Percentiles rank a stretch among this genome's conserved stretches.
These are phyloP conservation scores for Microcebus murinus DNA, from an alignment of 2,113 vertebrate genomes.

Conservation along the genomic window DNA sequence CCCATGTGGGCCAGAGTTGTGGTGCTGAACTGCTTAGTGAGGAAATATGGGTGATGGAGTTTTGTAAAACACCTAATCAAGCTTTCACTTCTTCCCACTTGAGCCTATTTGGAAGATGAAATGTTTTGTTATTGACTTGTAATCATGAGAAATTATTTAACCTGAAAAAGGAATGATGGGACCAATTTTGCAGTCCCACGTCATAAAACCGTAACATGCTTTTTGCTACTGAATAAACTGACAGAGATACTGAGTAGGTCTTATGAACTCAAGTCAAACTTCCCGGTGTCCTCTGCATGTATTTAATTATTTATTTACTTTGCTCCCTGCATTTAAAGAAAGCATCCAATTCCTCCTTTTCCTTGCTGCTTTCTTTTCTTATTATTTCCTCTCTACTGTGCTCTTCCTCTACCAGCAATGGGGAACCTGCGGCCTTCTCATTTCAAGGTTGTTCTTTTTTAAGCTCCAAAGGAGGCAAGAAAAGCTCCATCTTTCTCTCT, in stretches of 20 bases:
- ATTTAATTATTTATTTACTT: background rate
- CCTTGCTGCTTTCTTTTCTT: background rate
- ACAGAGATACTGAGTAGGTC: background rate
- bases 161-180: background rate
- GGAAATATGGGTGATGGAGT: background rate
- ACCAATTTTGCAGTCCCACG: background rate
- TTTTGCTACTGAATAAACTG: background rate
- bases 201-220: background rate
- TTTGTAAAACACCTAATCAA: background rate
- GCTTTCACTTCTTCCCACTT: background rate
- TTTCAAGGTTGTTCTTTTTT: too few species aligned
- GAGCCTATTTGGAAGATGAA: background rate
- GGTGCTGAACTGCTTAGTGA: background rate
- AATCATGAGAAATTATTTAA: background rate
- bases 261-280: background rate
- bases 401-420: background rate
- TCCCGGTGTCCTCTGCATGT: background rate
- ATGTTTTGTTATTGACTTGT: background rate
- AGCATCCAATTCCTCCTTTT: accelerated
- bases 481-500: too few species aligned
- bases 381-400: background rate
- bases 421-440: too few species aligned
- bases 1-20: background rate
- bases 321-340: background rate
- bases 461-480: too few species aligned